Evolutionary conservation across 2,888 invertebrate genomes (phyloP).

Genomic region (Nymphalis c-album): DNA sequence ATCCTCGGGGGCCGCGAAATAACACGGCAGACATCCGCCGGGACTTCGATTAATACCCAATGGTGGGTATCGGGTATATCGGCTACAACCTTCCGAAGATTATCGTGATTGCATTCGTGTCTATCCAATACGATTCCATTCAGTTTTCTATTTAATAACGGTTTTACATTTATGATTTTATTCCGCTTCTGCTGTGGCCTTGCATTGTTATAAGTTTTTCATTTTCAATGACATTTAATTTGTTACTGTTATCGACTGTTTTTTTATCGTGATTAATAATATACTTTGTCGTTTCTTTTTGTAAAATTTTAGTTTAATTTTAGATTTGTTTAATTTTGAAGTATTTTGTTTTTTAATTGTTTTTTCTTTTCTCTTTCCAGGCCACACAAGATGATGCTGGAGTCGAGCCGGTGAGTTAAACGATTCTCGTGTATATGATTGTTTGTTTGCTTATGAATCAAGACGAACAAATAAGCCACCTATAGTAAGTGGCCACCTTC

Average conservation of each 20-base stretch:
- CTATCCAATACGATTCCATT: conserved; percentile 38
- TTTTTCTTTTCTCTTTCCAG: conserved; percentile 60
- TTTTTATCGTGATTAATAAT: neutral
- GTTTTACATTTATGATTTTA: conserved; percentile 39
- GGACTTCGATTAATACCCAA: conserved; percentile 54
- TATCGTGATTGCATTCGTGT: conserved; percentile 43
- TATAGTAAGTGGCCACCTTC: no score
- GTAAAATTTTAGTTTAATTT: neutral
- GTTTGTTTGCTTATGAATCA: neutral
- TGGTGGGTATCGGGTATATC: conserved; percentile 55
- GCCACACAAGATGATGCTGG: conserved; percentile 80
- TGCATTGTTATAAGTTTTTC: conserved; percentile 37
- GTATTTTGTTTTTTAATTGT: conserved; percentile 35
- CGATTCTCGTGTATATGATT: neutral
- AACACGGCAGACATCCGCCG: conserved; percentile 48
- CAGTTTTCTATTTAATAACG: conserved; percentile 39
- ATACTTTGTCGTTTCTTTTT: neutral
- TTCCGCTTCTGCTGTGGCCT: conserved; percentile 30
- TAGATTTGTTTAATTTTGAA: conserved; percentile 10
- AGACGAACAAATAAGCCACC: no score
- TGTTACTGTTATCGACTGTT: conserved; percentile 22
- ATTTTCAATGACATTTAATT: conserved; percentile 28
- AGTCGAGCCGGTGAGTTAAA: conserved; percentile 74
- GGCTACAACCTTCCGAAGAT: conserved; percentile 55
- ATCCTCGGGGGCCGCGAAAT: conserved; percentile 38